These are phyloP conservation scores for Bicyclus anynana DNA, from an alignment of 1,140 invertebrate species.

Conservation along the genomic window DNA sequence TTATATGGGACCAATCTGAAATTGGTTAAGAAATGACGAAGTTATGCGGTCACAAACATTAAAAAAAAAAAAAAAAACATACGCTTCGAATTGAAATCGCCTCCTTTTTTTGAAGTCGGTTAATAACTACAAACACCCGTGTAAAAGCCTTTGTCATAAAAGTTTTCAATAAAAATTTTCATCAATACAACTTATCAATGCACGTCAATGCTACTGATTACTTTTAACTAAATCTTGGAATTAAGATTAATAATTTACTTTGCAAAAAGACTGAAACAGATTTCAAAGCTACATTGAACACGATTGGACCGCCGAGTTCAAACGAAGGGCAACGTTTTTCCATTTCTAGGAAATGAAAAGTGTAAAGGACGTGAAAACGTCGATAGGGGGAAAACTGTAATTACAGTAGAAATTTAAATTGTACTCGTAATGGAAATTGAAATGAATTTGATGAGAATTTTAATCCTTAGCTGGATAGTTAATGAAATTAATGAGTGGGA, in stretches of 20 bases:
- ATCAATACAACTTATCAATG: not conserved
- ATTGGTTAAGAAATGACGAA: no score
- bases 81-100: no score
- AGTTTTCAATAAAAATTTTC: not conserved
- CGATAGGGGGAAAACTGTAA: constrained; percentile 4
- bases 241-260: not conserved
- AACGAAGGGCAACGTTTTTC: not conserved
- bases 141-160: not conserved
- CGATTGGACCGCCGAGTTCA: not conserved
- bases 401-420: constrained; percentile 13
- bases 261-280: not conserved
- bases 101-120: no score
- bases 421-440: constrained; percentile 11
- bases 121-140: no score
- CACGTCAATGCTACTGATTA: not conserved
- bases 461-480: not conserved
- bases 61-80: no score
- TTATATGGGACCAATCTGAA: no score
- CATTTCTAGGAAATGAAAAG: constrained; percentile 4
- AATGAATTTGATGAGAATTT: not conserved
- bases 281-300: not conserved
- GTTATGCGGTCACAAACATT: no score
- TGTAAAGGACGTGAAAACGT: constrained; percentile 12
- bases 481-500: no score
- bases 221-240: not conserved